phyloP scores from a whole-genome alignment of 2,888 invertebrate genomes.

The Andrena bicolor region DNA sequence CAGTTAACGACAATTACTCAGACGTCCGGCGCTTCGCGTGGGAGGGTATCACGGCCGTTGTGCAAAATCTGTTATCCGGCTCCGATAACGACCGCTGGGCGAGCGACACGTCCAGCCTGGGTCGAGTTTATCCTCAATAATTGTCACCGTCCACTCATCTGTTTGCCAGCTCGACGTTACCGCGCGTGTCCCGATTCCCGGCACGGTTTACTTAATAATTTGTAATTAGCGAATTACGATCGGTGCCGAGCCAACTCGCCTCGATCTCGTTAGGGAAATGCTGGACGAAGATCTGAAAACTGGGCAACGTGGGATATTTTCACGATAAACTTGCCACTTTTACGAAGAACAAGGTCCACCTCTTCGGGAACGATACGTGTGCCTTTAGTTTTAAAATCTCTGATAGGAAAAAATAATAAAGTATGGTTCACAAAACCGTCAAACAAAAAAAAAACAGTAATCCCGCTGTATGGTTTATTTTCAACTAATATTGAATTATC shows the following conservation, averaged over 20 bases:
- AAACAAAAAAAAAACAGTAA: too few relatives aligned
- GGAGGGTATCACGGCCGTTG: slow-evolving; percentile 44
- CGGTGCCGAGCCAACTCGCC: background rate
- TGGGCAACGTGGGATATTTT: background rate
- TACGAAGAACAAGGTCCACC: too few relatives aligned
- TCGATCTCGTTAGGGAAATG: background rate
- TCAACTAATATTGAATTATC: too few relatives aligned
- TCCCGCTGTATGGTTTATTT: too few relatives aligned
- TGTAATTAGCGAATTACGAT: slow-evolving; percentile 70
- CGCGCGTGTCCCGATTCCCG: slow-evolving; percentile 29
- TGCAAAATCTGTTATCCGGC: slow-evolving; percentile 70
- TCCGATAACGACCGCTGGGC: slow-evolving; percentile 40
- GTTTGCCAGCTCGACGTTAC: slow-evolving; percentile 40
- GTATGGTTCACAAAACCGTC: too few relatives aligned
- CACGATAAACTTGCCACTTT: too few relatives aligned
- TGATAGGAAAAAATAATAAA: too few relatives aligned
- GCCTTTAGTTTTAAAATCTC: too few relatives aligned
- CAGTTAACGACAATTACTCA: slow-evolving; percentile 65
- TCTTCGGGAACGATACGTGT: too few relatives aligned
- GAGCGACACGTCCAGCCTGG: slow-evolving; percentile 10
- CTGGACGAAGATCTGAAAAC: background rate
- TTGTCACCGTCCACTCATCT: slow-evolving; percentile 58
- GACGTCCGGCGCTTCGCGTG: slow-evolving; percentile 45
- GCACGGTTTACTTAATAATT: slow-evolving; percentile 74
- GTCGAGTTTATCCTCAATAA: slow-evolving; percentile 67